Conservation (phyloP, 2,888 invertebrate genomes). For the Pimpla rufipes region DNA sequence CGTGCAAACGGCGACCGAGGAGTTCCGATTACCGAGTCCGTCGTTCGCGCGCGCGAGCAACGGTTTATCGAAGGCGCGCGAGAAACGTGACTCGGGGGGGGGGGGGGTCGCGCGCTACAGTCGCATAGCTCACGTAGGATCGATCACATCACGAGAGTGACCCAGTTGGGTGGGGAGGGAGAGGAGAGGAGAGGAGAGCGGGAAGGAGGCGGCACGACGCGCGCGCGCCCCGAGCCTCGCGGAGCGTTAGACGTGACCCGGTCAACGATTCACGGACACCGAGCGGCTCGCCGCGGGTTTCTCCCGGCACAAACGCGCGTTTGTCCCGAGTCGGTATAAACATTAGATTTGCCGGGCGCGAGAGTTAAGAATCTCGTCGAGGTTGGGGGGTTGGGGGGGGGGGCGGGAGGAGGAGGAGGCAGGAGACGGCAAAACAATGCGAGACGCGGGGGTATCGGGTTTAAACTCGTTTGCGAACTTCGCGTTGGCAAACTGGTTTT, state of each 20-base stretch:
- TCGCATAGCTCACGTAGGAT: slow-evolving; percentile 24
- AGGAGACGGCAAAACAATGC: slow-evolving; percentile 7
- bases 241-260: slow-evolving; percentile 56
- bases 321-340: neutral
- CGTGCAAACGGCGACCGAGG: neutral
- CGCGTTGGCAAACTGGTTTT: slow-evolving; percentile 7
- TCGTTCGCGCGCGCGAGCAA: neutral
- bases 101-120: neutral
- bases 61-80: slow-evolving; percentile 29
- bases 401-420: neutral
- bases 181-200: no score
- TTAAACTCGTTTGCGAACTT: slow-evolving; percentile 39
- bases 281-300: neutral
- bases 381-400: neutral
- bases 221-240: slow-evolving; percentile 27
- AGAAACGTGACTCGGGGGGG: slow-evolving; percentile 45
- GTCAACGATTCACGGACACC: slow-evolving; percentile 54
- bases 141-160: slow-evolving; percentile 63
- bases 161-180: slow-evolving; percentile 29
- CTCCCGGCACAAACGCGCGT: neutral
- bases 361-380: slow-evolving; percentile 25
- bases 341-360: slow-evolving; percentile 23
- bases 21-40: slow-evolving; percentile 14
- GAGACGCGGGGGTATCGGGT: slow-evolving; percentile 19
- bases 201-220: neutral